A percentile compares a stretch with the other conserved stretches of the same genome.
These are phyloP conservation scores for Rhynchotus rufescens DNA, from an alignment of 2,797 vertebrate species.

Conservation along the genomic window DNA sequence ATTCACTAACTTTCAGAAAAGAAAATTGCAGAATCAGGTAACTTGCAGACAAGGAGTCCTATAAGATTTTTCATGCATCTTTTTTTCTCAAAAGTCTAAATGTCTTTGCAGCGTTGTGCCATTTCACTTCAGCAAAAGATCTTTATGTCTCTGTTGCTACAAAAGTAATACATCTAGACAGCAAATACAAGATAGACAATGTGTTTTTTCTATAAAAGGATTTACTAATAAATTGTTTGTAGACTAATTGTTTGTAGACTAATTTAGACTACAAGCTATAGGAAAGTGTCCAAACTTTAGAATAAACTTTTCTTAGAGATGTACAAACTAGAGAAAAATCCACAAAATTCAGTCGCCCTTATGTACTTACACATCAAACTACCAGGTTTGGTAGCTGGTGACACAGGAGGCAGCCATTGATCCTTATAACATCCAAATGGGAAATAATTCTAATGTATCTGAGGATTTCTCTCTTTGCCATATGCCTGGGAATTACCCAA, in stretches of 20 bases:
- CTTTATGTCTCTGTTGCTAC: background rate
- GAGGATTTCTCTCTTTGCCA: background rate
- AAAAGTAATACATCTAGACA: background rate
- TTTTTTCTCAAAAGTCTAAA: background rate
- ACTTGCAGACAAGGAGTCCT: background rate
- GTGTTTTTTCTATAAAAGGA: fast-evolving
- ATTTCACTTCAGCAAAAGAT: background rate
- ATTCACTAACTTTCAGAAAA: background rate
- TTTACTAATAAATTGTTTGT: background rate
- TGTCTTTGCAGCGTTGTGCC: background rate
- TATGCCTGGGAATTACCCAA: background rate
- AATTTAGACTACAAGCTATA: background rate
- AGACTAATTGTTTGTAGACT: no score
- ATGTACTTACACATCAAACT: background rate
- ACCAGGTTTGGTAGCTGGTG: background rate
- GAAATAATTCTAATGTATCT: background rate
- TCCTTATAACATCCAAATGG: background rate
- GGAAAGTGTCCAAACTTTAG: background rate
- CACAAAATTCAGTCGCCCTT: background rate
- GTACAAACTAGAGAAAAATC: background rate
- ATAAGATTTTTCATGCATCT: background rate
- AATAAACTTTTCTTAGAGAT: background rate
- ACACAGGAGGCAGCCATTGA: background rate
- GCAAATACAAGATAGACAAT: background rate
- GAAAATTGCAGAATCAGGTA: background rate